phyloP scores from a whole-genome alignment of 2,113 vertebrate genomes.

The Scalopus aquaticus region DNA sequence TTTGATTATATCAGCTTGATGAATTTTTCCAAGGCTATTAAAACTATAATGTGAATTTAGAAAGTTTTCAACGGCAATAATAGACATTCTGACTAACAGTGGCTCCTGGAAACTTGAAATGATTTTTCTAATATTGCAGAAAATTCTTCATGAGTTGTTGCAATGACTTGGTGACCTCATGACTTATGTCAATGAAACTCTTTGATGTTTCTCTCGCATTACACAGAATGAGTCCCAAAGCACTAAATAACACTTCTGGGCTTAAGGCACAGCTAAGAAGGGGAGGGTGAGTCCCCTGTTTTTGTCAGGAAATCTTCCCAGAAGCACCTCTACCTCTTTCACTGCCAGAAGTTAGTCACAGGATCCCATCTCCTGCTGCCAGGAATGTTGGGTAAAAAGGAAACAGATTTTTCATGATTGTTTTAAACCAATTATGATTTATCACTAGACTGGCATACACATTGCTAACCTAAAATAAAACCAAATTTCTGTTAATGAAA shows the following conservation, averaged over 20 bases:
- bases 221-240: neutral
- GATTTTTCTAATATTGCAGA: neutral
- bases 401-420: neutral
- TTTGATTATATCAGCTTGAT: neutral
- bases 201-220: neutral
- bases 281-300: neutral
- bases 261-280: neutral
- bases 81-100: neutral
- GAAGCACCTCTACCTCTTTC: neutral
- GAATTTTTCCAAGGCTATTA: neutral
- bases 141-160: neutral
- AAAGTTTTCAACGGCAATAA: neutral
- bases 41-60: neutral
- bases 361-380: neutral
- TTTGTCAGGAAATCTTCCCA: neutral
- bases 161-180: neutral
- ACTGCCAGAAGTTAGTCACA: neutral
- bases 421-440: neutral
- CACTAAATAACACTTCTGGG: neutral
- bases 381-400: conserved; percentile 6
- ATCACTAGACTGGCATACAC: neutral
- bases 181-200: neutral
- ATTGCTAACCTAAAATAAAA: neutral
- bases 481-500: conserved; percentile 40
- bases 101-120: neutral